These are phyloP conservation scores for Hemithea aestivaria DNA, from an alignment of 2,888 invertebrate genomes.

Conservation along the genomic window DNA sequence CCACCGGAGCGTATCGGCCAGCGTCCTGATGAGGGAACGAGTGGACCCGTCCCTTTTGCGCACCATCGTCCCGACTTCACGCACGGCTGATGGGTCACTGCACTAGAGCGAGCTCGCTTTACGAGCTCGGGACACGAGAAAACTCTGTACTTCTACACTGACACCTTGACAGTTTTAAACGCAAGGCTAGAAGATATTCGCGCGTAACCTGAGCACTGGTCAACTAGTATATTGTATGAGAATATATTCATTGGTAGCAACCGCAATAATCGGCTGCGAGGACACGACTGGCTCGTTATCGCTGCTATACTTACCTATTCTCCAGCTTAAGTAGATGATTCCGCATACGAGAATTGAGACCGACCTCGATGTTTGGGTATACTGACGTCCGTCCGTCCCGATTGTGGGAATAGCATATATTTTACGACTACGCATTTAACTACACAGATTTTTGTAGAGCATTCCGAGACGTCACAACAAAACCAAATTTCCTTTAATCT, in stretches of 20 bases:
- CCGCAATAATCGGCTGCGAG: slow-evolving; percentile 74
- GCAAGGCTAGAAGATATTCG: slow-evolving; percentile 39
- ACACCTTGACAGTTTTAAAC: slow-evolving; percentile 52
- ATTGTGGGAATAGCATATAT: slow-evolving; percentile 45
- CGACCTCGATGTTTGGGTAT: slow-evolving; percentile 64
- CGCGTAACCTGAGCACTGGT: slow-evolving; percentile 34
- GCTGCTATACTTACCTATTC: slow-evolving; percentile 68
- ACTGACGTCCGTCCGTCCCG: slow-evolving; percentile 65
- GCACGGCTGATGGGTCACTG: slow-evolving; percentile 72
- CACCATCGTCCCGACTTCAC: slow-evolving; percentile 73
- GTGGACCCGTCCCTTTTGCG: slow-evolving; percentile 69
- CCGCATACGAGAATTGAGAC: slow-evolving; percentile 58
- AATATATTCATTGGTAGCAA: slow-evolving; percentile 55
- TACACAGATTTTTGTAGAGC: slow-evolving; percentile 14
- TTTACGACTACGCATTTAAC: slow-evolving; percentile 38
- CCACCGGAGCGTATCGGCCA: slow-evolving; percentile 70
- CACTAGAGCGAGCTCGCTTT: slow-evolving; percentile 47
- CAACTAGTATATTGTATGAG: slow-evolving; percentile 37
- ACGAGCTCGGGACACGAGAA: slow-evolving; percentile 32
- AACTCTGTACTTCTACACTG: slow-evolving; percentile 38
- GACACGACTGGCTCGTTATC: slow-evolving; percentile 74
- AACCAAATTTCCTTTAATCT: slow-evolving; percentile 24
- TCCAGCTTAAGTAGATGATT: slow-evolving; percentile 58
- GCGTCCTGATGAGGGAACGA: slow-evolving; percentile 65
- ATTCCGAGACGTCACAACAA: slow-evolving; percentile 15